Conservation (phyloP, 2,113 vertebrate genomes). For the Mustela nigripes region DNA sequence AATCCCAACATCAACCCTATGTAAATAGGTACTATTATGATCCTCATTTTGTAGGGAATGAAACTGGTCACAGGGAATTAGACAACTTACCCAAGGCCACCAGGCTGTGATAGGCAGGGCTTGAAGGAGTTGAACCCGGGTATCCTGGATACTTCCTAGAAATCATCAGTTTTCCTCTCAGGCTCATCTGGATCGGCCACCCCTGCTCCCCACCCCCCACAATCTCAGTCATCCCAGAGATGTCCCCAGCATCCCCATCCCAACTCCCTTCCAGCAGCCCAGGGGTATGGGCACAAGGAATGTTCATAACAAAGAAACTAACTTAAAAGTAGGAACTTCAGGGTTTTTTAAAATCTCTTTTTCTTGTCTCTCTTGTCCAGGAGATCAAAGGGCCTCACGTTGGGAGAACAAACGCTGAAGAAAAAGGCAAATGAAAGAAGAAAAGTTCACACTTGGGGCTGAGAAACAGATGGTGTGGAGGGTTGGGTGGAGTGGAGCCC, state of each 20-base stretch:
- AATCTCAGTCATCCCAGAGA: not conserved
- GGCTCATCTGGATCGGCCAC: not conserved
- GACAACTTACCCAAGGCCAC: not conserved
- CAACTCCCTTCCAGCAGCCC: not conserved
- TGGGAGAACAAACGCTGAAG: constrained; percentile 87
- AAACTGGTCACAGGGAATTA: not conserved
- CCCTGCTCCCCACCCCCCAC: not conserved
- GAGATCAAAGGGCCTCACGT: constrained; percentile 87
- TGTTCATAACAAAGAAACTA: constrained; percentile 65
- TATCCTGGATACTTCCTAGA: not conserved
- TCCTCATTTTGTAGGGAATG: not conserved
- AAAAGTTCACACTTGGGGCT: constrained; percentile 85
- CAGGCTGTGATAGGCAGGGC: not conserved
- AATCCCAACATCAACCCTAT: not conserved
- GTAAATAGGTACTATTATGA: not conserved
- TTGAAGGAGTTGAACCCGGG: not conserved
- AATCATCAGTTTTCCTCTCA: not conserved
- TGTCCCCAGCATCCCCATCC: not conserved
- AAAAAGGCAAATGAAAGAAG: constrained; percentile 74
- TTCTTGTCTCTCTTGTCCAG: constrained; percentile 58
- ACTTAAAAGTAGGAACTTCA: constrained; percentile 72
- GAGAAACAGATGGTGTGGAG: constrained; percentile 88
- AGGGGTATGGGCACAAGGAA: not conserved
- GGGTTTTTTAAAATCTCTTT: constrained; percentile 10
- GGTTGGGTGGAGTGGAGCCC: not conserved